These are phyloP conservation scores for Dasysyrphus tricinctus DNA, from an alignment of 2,888 invertebrate species.

Conservation along the genomic window DNA sequence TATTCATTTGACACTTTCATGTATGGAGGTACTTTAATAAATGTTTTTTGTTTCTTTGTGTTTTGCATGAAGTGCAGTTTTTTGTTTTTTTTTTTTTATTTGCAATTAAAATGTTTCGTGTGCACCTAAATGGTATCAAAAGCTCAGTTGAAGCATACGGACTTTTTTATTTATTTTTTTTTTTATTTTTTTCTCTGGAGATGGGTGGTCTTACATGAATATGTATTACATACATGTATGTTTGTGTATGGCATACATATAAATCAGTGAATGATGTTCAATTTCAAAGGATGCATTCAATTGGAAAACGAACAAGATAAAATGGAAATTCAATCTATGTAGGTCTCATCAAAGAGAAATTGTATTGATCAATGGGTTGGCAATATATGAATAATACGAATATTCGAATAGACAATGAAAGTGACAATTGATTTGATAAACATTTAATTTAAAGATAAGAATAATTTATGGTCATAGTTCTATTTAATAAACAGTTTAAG, in stretches of 20 bases:
- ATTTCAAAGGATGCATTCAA: conserved; percentile 65
- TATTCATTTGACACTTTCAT: conserved; percentile 47
- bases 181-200: neutral
- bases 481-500: neutral
- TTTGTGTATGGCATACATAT: too few species aligned
- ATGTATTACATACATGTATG: neutral
- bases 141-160: conserved; percentile 11
- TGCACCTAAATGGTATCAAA: conserved; percentile 37
- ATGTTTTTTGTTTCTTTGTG: neutral
- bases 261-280: conserved; percentile 15
- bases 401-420: conserved; percentile 24
- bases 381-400: neutral
- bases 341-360: neutral
- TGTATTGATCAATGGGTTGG: neutral
- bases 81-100: conserved; percentile 17
- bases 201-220: conserved; percentile 25
- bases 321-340: neutral
- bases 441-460: conserved; percentile 12
- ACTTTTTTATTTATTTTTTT: neutral
- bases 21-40: conserved; percentile 3
- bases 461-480: neutral
- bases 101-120: conserved; percentile 63
- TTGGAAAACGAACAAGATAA: conserved; percentile 66
- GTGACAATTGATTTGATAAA: conserved; percentile 30
- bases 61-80: conserved; percentile 43